Conservation (phyloP, 2,888 invertebrate genomes). For the Sarcophaga variegata region DNA sequence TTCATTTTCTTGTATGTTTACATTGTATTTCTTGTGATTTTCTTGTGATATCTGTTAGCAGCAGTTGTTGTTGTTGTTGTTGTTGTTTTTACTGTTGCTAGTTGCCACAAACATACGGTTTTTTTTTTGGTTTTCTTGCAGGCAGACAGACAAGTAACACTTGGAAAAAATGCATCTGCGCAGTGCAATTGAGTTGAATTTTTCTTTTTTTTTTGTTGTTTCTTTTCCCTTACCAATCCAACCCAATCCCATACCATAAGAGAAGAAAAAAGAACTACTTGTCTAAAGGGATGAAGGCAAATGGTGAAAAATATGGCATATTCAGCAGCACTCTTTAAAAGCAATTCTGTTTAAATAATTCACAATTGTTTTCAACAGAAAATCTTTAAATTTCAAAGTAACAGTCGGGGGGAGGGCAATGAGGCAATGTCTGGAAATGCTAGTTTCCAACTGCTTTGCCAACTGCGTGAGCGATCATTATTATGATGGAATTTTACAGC, state of each 20-base stretch:
- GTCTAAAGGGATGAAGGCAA: background rate
- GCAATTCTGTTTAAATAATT: no score
- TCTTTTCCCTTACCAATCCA: background rate
- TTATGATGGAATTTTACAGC: no score
- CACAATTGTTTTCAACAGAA: no score
- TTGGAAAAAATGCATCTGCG: slow-evolving; percentile 41
- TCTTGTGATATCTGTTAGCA: background rate
- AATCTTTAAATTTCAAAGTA: no score
- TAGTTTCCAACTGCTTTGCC: no score
- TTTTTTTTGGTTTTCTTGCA: background rate
- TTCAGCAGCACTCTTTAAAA: no score
- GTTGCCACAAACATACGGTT: background rate
- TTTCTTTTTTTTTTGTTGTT: background rate
- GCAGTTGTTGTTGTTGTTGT: background rate
- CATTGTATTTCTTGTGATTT: background rate
- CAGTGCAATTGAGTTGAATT: slow-evolving; percentile 5
- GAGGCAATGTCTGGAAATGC: no score
- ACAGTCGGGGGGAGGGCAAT: no score
- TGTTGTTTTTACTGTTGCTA: background rate
- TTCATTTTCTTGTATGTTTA: background rate
- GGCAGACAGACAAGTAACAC: background rate
- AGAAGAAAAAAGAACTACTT: background rate
- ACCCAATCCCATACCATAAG: background rate
- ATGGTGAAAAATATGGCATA: background rate
- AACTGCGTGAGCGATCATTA: no score